A percentile compares a stretch with the other conserved stretches of the same genome.
phyloP scores from a whole-genome alignment of 1,140 invertebrate species.

The Dendrolimus kikuchii region DNA sequence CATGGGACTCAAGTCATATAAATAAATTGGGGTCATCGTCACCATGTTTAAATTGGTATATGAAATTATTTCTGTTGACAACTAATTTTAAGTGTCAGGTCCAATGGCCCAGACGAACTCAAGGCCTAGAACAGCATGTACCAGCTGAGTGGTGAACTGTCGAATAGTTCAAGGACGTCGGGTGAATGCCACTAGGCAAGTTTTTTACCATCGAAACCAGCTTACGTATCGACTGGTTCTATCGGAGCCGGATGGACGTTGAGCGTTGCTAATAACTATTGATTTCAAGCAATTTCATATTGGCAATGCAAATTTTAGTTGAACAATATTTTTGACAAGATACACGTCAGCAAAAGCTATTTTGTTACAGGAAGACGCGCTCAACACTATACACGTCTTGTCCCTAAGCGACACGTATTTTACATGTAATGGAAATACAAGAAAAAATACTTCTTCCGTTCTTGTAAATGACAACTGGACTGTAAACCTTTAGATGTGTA shows the following conservation, averaged over 20 bases:
- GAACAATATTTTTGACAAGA: no score
- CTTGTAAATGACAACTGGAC: not conserved
- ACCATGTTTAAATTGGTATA: constrained; percentile 6
- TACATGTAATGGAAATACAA: no score
- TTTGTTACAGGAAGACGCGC: no score
- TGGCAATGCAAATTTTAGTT: no score
- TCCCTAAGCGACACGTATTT: no score
- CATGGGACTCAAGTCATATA: constrained; percentile 8
- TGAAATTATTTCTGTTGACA: constrained; percentile 17
- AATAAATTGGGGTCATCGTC: constrained; percentile 14
- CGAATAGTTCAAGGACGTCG: constrained; percentile 55
- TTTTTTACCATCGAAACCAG: constrained; percentile 55
- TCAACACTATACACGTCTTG: no score
- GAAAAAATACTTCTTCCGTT: no score
- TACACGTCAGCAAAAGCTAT: no score
- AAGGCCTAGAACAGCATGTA: constrained; percentile 47
- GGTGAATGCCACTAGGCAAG: constrained; percentile 62
- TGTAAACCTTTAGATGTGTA: not conserved
- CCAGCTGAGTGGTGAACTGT: constrained; percentile 55
- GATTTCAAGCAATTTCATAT: constrained; percentile 6
- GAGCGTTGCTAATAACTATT: constrained; percentile 32
- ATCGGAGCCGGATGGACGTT: constrained; percentile 49
- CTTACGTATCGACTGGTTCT: constrained; percentile 45
- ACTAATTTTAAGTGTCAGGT: constrained; percentile 38
- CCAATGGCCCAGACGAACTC: constrained; percentile 53